A percentile compares a stretch with the other conserved stretches of the same genome.
Evolutionary conservation across 1,140 invertebrate species (phyloP).

Genomic region (Whitmania pigra): DNA sequence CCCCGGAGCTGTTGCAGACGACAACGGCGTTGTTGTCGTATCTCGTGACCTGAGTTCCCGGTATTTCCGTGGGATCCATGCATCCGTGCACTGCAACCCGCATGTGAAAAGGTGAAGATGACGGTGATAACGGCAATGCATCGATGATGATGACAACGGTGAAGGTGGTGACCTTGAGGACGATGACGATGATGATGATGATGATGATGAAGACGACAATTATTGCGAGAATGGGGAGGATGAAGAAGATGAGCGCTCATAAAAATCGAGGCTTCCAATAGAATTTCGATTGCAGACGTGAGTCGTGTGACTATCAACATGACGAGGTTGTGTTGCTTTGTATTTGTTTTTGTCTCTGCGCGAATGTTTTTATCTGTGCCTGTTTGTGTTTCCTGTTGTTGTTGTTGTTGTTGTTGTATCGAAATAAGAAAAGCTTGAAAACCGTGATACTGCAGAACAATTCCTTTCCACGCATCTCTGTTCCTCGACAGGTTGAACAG

Average conservation of each 20-base stretch:
- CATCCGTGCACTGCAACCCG: not conserved
- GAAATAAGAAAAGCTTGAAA: not conserved
- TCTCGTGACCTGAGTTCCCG: not conserved
- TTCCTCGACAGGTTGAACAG: not conserved
- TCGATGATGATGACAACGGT: not conserved
- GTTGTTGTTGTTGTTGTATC: no score
- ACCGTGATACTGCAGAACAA: conserved; percentile 8
- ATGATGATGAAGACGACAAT: not conserved
- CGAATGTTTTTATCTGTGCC: not conserved
- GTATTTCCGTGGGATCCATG: not conserved
- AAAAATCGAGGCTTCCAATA: no score
- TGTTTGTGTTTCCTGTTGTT: not conserved
- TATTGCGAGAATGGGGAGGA: no score
- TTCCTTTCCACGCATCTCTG: not conserved
- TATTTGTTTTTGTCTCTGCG: not conserved
- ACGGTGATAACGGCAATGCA: not conserved
- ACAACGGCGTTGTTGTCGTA: not conserved
- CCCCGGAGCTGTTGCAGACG: not conserved
- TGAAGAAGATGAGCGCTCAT: no score
- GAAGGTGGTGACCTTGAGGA: not conserved
- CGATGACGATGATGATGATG: not conserved
- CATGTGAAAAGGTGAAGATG: not conserved
- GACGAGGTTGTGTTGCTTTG: no score
- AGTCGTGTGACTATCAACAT: no score
- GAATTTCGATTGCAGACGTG: no score